Evolutionary conservation across 2,888 invertebrate species (phyloP).

Genomic region (Nymphalis polychloros): DNA sequence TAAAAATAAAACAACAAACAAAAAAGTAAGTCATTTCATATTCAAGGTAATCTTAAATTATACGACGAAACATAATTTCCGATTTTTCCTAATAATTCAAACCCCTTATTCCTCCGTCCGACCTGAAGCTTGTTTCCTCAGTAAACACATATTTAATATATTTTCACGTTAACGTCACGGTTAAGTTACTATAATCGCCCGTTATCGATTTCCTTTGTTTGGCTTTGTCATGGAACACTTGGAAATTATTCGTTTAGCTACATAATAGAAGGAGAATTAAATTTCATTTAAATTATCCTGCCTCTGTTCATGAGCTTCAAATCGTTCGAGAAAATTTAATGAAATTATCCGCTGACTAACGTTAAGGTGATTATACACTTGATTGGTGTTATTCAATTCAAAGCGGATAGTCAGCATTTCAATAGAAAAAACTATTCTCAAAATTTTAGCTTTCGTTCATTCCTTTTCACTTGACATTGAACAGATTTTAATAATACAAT

Average conservation of each 20-base stretch:
- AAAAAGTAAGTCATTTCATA: neutral
- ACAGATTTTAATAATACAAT: no score
- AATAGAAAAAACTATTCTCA: no score
- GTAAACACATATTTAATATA: conserved; percentile 18
- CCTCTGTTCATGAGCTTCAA: conserved; percentile 5
- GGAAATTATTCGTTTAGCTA: conserved; percentile 4
- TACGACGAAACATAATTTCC: neutral
- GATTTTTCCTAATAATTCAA: neutral
- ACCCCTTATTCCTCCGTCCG: conserved; percentile 3
- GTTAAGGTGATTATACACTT: neutral
- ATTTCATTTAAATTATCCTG: conserved; percentile 4
- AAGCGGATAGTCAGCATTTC: no score
- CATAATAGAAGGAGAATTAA: neutral
- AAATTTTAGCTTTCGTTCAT: no score
- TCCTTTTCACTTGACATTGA: no score
- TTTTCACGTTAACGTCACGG: conserved; percentile 15
- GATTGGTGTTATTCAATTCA: no score
- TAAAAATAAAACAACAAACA: no score
- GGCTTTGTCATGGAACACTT: conserved; percentile 5
- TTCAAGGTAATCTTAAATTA: neutral
- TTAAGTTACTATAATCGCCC: conserved; percentile 18
- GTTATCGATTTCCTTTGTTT: conserved; percentile 14
- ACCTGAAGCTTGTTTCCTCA: conserved; percentile 13
- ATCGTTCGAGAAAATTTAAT: conserved; percentile 3
- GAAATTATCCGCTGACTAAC: neutral